Conservation (phyloP, 92 coral and sea anemone genomes). For the Siderastrea siderea region DNA sequence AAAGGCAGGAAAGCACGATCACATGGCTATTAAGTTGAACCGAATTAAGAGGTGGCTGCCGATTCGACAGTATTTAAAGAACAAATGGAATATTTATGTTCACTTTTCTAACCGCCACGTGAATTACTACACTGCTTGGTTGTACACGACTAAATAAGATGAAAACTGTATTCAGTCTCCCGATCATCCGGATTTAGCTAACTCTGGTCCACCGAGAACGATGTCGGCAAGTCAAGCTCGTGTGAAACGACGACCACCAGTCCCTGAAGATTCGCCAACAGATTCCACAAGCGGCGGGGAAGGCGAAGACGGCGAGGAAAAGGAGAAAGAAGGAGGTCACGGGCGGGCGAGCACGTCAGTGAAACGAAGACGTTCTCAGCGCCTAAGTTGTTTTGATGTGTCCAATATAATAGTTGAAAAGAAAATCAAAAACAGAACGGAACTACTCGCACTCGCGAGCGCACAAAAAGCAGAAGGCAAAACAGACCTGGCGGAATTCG, state of each 20-base stretch:
- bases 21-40: constrained; percentile 1
- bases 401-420: constrained; percentile 51
- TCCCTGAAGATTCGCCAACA: not conserved
- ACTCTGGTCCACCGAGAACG: constrained; percentile 48
- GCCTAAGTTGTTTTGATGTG: constrained; percentile 4
- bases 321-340: not conserved
- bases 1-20: not conserved
- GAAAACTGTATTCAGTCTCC: constrained; percentile 8
- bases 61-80: not conserved
- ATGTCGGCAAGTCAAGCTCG: constrained; percentile 35
- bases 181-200: constrained; percentile 44
- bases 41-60: constrained; percentile 15
- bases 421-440: too few species aligned
- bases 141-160: constrained; percentile 36
- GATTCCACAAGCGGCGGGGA: not conserved
- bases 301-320: not conserved
- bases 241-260: not conserved
- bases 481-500: too few species aligned
- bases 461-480: too few species aligned
- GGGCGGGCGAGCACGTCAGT: not conserved
- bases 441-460: too few species aligned
- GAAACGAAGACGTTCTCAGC: constrained; percentile 32
- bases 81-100: constrained; percentile 25
- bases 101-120: constrained; percentile 45
- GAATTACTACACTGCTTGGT: constrained; percentile 55